Evolutionary conservation across 2,797 vertebrate species (phyloP), one percentile per base, ranked within the genome.

Genomic region (Smutsia temminckii): DNA sequence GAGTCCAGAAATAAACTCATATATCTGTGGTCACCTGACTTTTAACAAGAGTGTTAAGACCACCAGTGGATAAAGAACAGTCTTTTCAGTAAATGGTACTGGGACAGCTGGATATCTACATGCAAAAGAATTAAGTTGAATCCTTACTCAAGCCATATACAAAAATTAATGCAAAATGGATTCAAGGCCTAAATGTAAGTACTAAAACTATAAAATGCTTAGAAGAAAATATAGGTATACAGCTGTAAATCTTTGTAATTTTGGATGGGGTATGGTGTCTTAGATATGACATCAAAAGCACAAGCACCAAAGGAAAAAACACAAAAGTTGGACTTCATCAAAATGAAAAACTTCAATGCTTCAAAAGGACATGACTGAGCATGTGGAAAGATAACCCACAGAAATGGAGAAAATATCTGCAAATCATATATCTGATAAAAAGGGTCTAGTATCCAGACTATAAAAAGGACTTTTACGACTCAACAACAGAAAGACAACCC

Each of bases 141-240:
- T 66, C 42, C 69, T 61, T 77, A 78, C 21, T 84, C 32, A 87
- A 2, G 72, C 20, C 34, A 88, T 11, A 79, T 16, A 49, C 7
- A 95, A 91, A 93, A 81, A 77, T 77, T 64, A 81, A 75, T 23
- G 79, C 46, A 42, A 92, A 85, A 75, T n/a, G 61, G 42, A 92
- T 2, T 85, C 25, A 81, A 59, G 27, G 61, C 49, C 51, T 75
- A 64, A 63, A 94, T 42, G 11, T 37, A 85, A 94, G 61, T 75
- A 74, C 17, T 51, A 34, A 85, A 63, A 55, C 13, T 85, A 84
- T 75, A 93, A 87, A 83, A 74, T 46, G 46, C 23, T 75, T n/a
- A 53, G 9, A 69, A 61, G 59, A 92, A 89, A 85, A 84, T 57
- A 77, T 7, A 75, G 32, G 37, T 12, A 84, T 57, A 77, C 9